Percentiles rank a stretch among this genome's conserved stretches.
phyloP scores from a whole-genome alignment of 2,888 invertebrate genomes.

The Miltochrista miniata region DNA sequence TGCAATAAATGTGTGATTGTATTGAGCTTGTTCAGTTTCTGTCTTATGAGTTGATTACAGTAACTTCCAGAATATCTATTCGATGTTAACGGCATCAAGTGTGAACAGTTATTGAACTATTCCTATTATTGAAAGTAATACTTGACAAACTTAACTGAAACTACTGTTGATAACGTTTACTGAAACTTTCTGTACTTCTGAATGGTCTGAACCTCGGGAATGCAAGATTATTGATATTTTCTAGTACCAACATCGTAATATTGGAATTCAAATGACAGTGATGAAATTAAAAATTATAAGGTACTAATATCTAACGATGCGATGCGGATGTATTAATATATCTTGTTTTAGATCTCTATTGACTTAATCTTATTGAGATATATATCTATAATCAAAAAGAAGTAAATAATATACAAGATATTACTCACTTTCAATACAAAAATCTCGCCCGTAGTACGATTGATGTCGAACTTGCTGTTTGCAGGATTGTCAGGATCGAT shows the following conservation, averaged over 20 bases:
- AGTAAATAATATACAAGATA: background rate
- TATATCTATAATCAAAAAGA: too few relatives aligned
- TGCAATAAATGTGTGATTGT: slow-evolving; percentile 62
- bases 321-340: too few relatives aligned
- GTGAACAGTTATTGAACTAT: slow-evolving; percentile 7
- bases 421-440: slow-evolving; percentile 94
- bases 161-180: too few relatives aligned
- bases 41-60: slow-evolving; percentile 39
- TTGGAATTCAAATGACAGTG: too few relatives aligned
- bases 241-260: too few relatives aligned
- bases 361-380: too few relatives aligned
- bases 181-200: too few relatives aligned
- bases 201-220: too few relatives aligned
- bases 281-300: too few relatives aligned
- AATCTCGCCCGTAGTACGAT: slow-evolving; percentile 97
- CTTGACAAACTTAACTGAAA: background rate
- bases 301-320: too few relatives aligned
- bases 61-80: slow-evolving; percentile 35
- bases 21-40: slow-evolving; percentile 61
- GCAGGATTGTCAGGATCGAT: slow-evolving; percentile 97
- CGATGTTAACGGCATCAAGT: slow-evolving; percentile 27
- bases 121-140: slow-evolving; percentile 4
- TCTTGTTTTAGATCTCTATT: too few relatives aligned
- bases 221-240: too few relatives aligned
- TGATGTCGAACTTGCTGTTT: slow-evolving; percentile 98